Evolutionary conservation across 2,797 vertebrate genomes (phyloP).

Genomic region (Rhodeus uyekii): DNA sequence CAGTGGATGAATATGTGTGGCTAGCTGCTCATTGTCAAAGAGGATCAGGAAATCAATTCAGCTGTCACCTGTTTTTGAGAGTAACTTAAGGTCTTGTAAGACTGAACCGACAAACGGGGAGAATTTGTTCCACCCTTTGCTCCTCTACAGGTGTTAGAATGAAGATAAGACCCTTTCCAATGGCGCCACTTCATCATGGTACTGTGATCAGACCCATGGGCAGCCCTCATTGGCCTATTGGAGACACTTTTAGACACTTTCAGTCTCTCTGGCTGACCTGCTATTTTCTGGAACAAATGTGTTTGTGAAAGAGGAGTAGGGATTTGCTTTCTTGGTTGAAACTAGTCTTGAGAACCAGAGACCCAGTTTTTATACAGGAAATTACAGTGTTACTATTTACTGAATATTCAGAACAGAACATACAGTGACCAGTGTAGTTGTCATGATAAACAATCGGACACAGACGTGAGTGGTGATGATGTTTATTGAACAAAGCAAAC

Average conservation of each 20-base stretch:
- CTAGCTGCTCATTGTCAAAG: constrained; percentile 28
- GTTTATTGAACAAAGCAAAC: too few species aligned
- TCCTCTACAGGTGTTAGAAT: constrained; percentile 49
- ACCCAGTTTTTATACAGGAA: neutral
- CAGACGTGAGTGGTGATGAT: too few species aligned
- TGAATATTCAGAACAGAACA: neutral
- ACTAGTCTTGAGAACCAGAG: neutral
- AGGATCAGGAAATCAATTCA: constrained; percentile 42
- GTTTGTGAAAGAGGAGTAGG: neutral
- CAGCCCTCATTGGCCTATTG: constrained; percentile 39
- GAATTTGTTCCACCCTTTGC: constrained; percentile 49
- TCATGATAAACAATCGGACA: too few species aligned
- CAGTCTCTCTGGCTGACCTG: neutral
- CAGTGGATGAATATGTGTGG: neutral
- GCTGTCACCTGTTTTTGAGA: constrained; percentile 20
- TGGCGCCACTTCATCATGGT: constrained; percentile 14
- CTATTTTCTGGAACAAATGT: constrained; percentile 6
- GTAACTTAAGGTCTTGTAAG: constrained; percentile 31
- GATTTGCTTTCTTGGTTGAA: neutral
- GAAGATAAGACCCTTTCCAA: constrained; percentile 47
- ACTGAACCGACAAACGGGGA: constrained; percentile 22
- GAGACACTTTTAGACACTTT: constrained; percentile 30
- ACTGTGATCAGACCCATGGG: constrained; percentile 20
- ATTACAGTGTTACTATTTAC: neutral
- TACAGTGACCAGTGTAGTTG: neutral